These are phyloP conservation scores for Sarcophaga caerulescens DNA, from an alignment of 2,888 invertebrate genomes.

Conservation along the genomic window DNA sequence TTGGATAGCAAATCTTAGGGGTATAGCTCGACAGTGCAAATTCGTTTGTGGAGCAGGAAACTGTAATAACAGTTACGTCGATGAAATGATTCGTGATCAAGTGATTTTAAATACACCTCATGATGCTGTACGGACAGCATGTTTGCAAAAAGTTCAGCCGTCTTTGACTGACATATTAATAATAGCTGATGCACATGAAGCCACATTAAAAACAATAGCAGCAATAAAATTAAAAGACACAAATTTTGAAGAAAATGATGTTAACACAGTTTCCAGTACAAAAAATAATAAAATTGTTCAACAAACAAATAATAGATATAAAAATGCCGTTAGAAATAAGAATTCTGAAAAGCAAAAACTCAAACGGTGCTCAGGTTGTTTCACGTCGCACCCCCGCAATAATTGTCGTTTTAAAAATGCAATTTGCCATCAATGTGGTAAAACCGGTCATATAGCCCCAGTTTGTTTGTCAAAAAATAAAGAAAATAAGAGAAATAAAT, in stretches of 20 bases:
- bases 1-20: neutral
- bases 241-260: too few species aligned
- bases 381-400: neutral
- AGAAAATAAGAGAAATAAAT: neutral
- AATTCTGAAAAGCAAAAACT: neutral
- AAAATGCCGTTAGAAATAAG: neutral
- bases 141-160: slow-evolving; percentile 5
- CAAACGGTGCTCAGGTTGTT: neutral
- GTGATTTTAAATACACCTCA: slow-evolving; percentile 1
- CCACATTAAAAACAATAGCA: neutral
- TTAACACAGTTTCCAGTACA: too few species aligned
- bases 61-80: neutral
- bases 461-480: neutral
- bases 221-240: neutral
- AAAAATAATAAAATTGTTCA: neutral
- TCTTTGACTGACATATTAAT: neutral
- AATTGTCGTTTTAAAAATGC: neutral
- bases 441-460: slow-evolving; percentile 3
- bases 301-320: neutral
- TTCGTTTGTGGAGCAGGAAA: neutral
- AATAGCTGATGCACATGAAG: neutral
- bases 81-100: slow-evolving; percentile 17
- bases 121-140: neutral
- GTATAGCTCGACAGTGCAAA: neutral
- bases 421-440: neutral